phyloP scores from a whole-genome alignment of 2,797 vertebrate genomes.

The Chelon labrosus region DNA sequence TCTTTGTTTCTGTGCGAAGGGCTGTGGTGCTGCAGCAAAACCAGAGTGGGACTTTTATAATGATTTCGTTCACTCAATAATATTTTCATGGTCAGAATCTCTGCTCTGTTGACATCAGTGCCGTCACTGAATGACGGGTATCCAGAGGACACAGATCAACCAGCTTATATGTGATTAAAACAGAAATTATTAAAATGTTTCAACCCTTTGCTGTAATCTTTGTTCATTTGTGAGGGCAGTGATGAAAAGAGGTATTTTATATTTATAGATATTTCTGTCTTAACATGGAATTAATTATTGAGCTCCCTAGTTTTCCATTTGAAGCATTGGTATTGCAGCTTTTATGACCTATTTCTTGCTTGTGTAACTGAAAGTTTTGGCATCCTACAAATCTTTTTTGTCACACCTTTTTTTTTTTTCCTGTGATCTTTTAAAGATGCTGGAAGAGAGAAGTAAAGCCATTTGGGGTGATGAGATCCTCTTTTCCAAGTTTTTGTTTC shows the following conservation, averaged over 20 bases:
- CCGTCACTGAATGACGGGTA: slow-evolving; percentile 35
- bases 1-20: slow-evolving; percentile 73
- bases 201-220: slow-evolving; percentile 13
- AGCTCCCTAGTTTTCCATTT: slow-evolving; percentile 27
- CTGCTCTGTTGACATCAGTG: slow-evolving; percentile 56
- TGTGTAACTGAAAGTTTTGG: slow-evolving; percentile 34
- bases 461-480: slow-evolving; percentile 23
- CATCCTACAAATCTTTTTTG: slow-evolving; percentile 25
- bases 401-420: slow-evolving; percentile 33
- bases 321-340: slow-evolving; percentile 13
- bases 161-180: slow-evolving; percentile 33
- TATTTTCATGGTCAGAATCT: slow-evolving; percentile 52
- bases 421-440: slow-evolving; percentile 10
- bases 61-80: slow-evolving; percentile 46
- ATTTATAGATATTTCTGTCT: slow-evolving; percentile 27
- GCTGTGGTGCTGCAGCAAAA: slow-evolving; percentile 54
- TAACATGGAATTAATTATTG: slow-evolving; percentile 35
- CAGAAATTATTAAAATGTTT: slow-evolving; percentile 18
- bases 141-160: slow-evolving; percentile 17
- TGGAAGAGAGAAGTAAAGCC: slow-evolving; percentile 10
- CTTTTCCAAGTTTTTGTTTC: slow-evolving; percentile 11
- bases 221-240: slow-evolving; percentile 13
- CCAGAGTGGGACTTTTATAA: slow-evolving; percentile 53
- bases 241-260: slow-evolving; percentile 30
- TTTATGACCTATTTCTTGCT: slow-evolving; percentile 18